Conservation (phyloP, 53 echinoderm and acorn worm species). For the Actinopyga echinites region DNA sequence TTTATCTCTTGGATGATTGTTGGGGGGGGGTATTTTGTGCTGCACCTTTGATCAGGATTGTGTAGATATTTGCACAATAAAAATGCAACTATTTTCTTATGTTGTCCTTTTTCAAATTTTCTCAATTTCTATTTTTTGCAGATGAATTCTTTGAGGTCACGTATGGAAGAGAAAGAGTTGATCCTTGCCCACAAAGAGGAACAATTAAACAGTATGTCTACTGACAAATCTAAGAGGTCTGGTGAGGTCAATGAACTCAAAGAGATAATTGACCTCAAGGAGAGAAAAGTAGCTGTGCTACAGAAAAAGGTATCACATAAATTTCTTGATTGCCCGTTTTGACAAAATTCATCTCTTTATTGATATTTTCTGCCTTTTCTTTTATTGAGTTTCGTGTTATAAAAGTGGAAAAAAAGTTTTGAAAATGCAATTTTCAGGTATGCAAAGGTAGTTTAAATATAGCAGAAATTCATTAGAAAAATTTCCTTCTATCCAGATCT, state of each 20-base stretch:
- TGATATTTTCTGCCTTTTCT: background rate
- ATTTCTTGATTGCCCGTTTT: background rate
- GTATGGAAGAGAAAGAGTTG: slow-evolving; percentile 88
- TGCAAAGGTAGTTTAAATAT: no score
- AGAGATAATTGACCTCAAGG: slow-evolving; percentile 92
- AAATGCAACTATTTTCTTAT: no score
- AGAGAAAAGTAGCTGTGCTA: slow-evolving; percentile 68
- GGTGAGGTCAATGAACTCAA: slow-evolving; percentile 76
- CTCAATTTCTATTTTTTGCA: slow-evolving; percentile 13
- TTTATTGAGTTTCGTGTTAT: background rate
- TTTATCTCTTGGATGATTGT: no score
- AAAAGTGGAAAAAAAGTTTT: background rate
- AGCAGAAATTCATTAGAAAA: no score
- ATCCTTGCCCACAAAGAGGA: slow-evolving; percentile 74
- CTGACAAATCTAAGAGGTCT: slow-evolving; percentile 79
- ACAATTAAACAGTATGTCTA: slow-evolving; percentile 69
- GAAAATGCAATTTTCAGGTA: no score
- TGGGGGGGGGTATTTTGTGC: no score
- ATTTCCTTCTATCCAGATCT: no score
- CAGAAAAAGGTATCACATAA: slow-evolving; percentile 57
- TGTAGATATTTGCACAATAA: no score
- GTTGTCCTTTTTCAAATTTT: background rate
- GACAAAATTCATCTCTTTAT: background rate
- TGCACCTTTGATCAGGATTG: no score
- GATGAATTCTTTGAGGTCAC: slow-evolving; percentile 87